phyloP scores from a whole-genome alignment of 1,140 invertebrate genomes.

The Globodera rostochiensis region DNA sequence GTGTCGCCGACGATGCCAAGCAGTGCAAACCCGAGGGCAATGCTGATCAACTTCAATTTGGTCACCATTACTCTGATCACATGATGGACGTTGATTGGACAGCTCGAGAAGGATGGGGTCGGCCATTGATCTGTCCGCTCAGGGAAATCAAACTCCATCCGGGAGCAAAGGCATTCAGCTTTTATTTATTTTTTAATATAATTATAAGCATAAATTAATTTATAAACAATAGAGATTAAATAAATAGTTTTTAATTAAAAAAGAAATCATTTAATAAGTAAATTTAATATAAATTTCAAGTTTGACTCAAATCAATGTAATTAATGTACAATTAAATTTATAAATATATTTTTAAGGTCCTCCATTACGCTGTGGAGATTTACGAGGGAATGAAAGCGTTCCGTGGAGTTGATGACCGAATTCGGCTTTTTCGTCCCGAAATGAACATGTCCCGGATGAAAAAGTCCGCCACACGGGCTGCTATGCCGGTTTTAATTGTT shows the following conservation, averaged over 20 bases:
- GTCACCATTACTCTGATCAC: slow-evolving; percentile 88
- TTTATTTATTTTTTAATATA: background rate
- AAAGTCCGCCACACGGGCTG: slow-evolving; percentile 78
- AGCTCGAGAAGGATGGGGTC: slow-evolving; percentile 79
- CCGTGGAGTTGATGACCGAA: slow-evolving; percentile 85
- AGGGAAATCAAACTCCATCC: slow-evolving; percentile 87
- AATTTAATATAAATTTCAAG: no score
- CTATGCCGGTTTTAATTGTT: slow-evolving; percentile 73
- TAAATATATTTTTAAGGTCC: slow-evolving; percentile 38
- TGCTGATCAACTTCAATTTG: slow-evolving; percentile 79
- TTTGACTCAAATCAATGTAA: no score
- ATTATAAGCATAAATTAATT: no score
- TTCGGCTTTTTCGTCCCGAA: slow-evolving; percentile 90
- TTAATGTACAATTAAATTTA: background rate
- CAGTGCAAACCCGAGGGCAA: slow-evolving; percentile 50
- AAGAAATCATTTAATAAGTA: no score
- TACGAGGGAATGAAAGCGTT: slow-evolving; percentile 99
- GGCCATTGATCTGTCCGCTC: slow-evolving; percentile 83
- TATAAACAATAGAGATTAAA: no score
- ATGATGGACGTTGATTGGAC: slow-evolving; percentile 87
- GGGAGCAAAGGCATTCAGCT: slow-evolving; percentile 76
- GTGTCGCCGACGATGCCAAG: background rate
- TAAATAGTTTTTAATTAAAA: no score
- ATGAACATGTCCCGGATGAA: slow-evolving; percentile 93
- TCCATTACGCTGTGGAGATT: slow-evolving; percentile 73